These are phyloP conservation scores for Ochropleura leucogaster DNA, from an alignment of 2,888 invertebrate genomes.

Conservation along the genomic window DNA sequence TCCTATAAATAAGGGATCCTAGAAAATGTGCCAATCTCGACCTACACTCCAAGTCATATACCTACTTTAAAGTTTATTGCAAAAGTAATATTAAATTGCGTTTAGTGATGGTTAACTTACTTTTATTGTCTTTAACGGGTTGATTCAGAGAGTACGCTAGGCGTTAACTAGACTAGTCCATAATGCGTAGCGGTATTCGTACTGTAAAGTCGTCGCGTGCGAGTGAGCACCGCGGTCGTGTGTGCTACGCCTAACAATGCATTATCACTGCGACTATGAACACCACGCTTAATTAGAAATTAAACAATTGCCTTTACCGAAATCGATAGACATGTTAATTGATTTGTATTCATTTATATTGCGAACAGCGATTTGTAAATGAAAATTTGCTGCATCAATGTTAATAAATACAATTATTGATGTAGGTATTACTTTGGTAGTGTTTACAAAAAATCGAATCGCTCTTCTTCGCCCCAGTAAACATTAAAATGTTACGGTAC, in stretches of 20 bases:
- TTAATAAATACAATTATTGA: not conserved
- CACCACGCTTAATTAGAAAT: conserved; percentile 50
- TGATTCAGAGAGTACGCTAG: conserved; percentile 45
- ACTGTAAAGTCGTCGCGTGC: conserved; percentile 76
- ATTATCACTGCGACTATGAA: conserved; percentile 32
- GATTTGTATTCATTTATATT: conserved; percentile 18
- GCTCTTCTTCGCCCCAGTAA: conserved; percentile 38
- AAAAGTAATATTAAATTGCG: conserved; percentile 40
- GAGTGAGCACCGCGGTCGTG: conserved; percentile 73
- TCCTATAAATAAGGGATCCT: no score
- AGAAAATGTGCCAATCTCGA: conserved; percentile 2
- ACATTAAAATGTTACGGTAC: conserved; percentile 23
- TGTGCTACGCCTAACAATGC: conserved; percentile 46
- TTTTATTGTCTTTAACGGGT: conserved; percentile 56
- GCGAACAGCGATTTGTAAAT: conserved; percentile 1
- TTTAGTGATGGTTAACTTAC: conserved; percentile 43
- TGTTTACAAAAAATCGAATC: conserved; percentile 19
- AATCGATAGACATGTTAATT: conserved; percentile 30
- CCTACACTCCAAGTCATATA: conserved; percentile 1
- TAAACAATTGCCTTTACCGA: conserved; percentile 24
- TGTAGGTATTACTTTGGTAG: not conserved
- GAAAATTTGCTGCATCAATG: not conserved
- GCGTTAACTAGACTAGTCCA: conserved; percentile 70
- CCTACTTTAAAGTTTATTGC: conserved; percentile 21
- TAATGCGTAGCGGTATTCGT: conserved; percentile 78